phyloP scores from a whole-genome alignment of 2,888 invertebrate species.

The Melieria crassipennis region DNA sequence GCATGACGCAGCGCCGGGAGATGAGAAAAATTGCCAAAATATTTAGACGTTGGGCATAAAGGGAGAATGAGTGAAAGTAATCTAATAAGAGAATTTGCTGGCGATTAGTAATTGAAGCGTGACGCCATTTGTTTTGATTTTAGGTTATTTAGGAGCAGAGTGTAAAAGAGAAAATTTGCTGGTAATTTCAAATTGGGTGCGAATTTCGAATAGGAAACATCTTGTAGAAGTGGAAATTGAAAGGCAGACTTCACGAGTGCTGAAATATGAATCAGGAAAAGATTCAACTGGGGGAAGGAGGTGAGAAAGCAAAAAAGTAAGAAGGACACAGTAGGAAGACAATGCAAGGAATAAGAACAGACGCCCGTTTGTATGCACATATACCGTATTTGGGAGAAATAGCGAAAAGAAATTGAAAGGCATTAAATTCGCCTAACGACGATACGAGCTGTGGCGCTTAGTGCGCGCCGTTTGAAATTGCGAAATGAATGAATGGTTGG shows the following conservation, averaged over 20 bases:
- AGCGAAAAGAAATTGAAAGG: not conserved
- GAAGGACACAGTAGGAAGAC: not conserved
- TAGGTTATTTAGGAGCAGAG: not conserved
- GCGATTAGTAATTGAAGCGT: slow-evolving; percentile 57
- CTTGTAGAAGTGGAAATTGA: slow-evolving; percentile 11
- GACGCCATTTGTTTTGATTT: slow-evolving; percentile 61
- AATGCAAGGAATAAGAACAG: no score
- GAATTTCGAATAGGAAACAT: slow-evolving; percentile 24
- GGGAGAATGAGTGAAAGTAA: slow-evolving; percentile 18
- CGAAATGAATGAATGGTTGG: no score
- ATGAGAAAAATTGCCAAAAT: slow-evolving; percentile 13
- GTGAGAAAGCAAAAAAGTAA: not conserved
- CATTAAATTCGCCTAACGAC: no score
- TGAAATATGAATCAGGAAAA: not conserved
- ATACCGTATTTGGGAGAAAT: not conserved
- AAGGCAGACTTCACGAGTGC: not conserved
- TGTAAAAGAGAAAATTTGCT: not conserved
- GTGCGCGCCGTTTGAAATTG: no score
- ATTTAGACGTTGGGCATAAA: not conserved
- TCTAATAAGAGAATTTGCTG: slow-evolving; percentile 54
- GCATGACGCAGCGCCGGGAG: slow-evolving; percentile 29
- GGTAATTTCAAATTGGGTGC: slow-evolving; percentile 34
- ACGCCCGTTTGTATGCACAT: no score
- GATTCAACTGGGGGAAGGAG: not conserved
- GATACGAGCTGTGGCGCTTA: no score